phyloP scores from a whole-genome alignment of 1,140 invertebrate species.

The Sycobia sp. region DNA sequence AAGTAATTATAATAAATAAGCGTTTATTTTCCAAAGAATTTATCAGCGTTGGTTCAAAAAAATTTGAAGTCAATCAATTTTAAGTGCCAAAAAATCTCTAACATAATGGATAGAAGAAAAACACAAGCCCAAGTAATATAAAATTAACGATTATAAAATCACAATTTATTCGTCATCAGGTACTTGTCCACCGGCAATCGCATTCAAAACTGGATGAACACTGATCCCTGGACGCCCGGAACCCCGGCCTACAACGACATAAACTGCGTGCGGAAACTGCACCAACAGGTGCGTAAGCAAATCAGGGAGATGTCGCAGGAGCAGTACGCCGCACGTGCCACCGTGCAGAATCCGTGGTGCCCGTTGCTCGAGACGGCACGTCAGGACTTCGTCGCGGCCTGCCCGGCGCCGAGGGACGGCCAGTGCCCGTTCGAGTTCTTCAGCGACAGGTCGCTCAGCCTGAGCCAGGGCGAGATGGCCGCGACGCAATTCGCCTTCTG shows the following conservation, averaged over 20 bases:
- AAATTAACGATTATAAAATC: too few species aligned
- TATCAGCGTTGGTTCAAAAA: too few species aligned
- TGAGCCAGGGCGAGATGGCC: slow-evolving; percentile 76
- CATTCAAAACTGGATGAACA: slow-evolving; percentile 62
- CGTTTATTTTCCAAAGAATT: too few species aligned
- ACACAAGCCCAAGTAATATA: too few species aligned
- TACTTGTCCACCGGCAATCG: slow-evolving; percentile 61
- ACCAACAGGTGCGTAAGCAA: slow-evolving; percentile 50
- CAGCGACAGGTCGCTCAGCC: slow-evolving; percentile 43
- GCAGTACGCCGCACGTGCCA: slow-evolving; percentile 37
- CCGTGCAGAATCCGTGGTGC: slow-evolving; percentile 59
- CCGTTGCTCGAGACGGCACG: slow-evolving; percentile 40
- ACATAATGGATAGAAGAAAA: too few species aligned
- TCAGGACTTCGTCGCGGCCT: slow-evolving; percentile 39
- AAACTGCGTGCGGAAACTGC: slow-evolving; percentile 57
- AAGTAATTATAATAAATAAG: too few species aligned
- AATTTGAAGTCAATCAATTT: too few species aligned
- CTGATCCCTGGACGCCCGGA: slow-evolving; percentile 57
- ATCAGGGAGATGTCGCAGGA: slow-evolving; percentile 37
- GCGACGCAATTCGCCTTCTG: slow-evolving; percentile 83
- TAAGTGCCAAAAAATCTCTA: too few species aligned
- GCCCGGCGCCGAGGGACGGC: slow-evolving; percentile 35
- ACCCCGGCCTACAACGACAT: slow-evolving; percentile 58
- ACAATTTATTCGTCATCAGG: too few species aligned
- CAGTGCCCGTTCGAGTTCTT: slow-evolving; percentile 54